These are phyloP conservation scores for Theristicus caerulescens DNA, from an alignment of 2,113 vertebrate genomes.

Conservation along the genomic window DNA sequence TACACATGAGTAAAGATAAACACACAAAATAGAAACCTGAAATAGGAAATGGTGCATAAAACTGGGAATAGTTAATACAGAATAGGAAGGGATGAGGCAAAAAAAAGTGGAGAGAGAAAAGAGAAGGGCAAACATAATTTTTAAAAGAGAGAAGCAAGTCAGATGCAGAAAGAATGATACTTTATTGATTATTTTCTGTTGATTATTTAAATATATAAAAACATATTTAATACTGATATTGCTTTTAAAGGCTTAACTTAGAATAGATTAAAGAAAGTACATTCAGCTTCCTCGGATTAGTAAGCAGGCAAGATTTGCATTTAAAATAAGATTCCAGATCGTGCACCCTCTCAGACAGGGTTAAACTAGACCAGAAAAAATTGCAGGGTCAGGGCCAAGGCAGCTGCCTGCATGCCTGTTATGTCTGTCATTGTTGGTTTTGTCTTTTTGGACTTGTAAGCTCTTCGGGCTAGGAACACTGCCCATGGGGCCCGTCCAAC, in stretches of 20 bases:
- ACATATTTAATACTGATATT: background rate
- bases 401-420: conserved; percentile 52
- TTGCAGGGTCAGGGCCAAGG: conserved; percentile 54
- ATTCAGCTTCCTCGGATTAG: background rate
- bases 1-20: background rate
- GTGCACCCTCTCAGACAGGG: background rate
- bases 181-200: background rate
- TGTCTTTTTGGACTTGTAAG: conserved; percentile 52
- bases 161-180: background rate
- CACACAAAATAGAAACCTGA: background rate
- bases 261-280: background rate
- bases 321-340: conserved; percentile 41
- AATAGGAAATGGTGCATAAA: conserved; percentile 6
- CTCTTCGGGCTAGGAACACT: background rate
- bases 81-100: background rate
- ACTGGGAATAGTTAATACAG: background rate
- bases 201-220: background rate
- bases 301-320: conserved; percentile 15
- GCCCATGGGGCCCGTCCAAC: background rate
- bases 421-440: conserved; percentile 57
- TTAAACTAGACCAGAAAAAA: conserved; percentile 59
- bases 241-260: background rate
- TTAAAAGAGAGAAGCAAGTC: background rate
- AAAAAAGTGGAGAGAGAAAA: background rate
- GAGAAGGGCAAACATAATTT: background rate